Percentiles rank a stretch among this genome's conserved stretches.
phyloP scores from a whole-genome alignment of 1,140 invertebrate species.

The Drosophila lacteicornis region DNA sequence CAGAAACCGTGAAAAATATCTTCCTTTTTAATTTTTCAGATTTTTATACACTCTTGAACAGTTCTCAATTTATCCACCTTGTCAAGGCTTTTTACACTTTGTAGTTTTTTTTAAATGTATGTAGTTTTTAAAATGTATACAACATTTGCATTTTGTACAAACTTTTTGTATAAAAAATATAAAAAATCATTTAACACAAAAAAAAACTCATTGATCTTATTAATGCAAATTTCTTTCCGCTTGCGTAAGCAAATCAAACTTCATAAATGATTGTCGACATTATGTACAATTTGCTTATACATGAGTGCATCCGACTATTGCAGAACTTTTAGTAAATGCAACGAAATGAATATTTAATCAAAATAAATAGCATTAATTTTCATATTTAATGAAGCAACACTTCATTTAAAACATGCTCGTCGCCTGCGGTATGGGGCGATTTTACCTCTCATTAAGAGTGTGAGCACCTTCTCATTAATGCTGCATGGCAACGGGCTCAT shows the following conservation, averaged over 20 bases:
- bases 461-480: slow-evolving; percentile 63
- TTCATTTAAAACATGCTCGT: slow-evolving; percentile 57
- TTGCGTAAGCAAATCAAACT: slow-evolving; percentile 35
- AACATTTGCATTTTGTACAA: too few species aligned
- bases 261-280: slow-evolving; percentile 22
- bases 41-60: too few species aligned
- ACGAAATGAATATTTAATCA: slow-evolving; percentile 73
- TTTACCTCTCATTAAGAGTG: slow-evolving; percentile 39
- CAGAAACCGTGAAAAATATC: too few species aligned
- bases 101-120: too few species aligned
- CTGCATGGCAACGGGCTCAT: slow-evolving; percentile 65
- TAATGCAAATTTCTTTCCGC: slow-evolving; percentile 25
- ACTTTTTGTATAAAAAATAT: background rate
- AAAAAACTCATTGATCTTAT: slow-evolving; percentile 14
- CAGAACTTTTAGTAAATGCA: slow-evolving; percentile 42
- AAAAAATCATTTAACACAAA: background rate
- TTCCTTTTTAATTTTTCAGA: too few species aligned
- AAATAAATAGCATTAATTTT: slow-evolving; percentile 74
- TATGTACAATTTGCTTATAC: slow-evolving; percentile 22
- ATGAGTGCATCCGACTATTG: slow-evolving; percentile 30
- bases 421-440: slow-evolving; percentile 15
- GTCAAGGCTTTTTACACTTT: too few species aligned
- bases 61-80: too few species aligned
- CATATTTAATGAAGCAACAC: slow-evolving; percentile 80
- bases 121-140: too few species aligned